Percentiles rank a stretch among this genome's conserved stretches.
Conservation (phyloP, 2,888 invertebrate species). For the Tachystola acroxantha region DNA sequence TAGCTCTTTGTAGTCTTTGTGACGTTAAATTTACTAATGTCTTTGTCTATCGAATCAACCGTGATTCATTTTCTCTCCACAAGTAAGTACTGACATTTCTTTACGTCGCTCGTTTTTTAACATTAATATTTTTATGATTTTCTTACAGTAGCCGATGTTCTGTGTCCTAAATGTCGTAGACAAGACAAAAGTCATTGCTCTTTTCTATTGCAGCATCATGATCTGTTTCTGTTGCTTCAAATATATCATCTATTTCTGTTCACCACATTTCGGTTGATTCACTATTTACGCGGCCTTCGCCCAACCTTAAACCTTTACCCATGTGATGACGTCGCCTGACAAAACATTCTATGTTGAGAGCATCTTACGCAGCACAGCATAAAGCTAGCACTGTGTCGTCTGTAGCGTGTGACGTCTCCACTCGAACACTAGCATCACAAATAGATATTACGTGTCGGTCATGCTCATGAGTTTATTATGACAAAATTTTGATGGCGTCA, state of each 20-base stretch:
- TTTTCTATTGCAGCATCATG: too few species aligned
- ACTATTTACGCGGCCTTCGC: conserved; percentile 8
- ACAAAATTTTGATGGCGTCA: conserved; percentile 10
- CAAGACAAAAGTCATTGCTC: too few species aligned
- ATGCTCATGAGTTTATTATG: conserved; percentile 5
- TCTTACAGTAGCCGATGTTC: too few species aligned
- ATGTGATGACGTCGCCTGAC: conserved; percentile 1
- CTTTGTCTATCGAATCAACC: too few species aligned
- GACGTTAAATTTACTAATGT: too few species aligned
- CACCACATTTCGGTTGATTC: not conserved
- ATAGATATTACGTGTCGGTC: conserved; percentile 10
- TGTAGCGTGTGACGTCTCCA: conserved; percentile 2
- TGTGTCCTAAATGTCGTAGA: too few species aligned
- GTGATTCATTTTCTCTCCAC: too few species aligned
- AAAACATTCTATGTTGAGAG: conserved; percentile 1
- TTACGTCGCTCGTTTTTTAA: too few species aligned
- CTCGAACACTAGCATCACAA: conserved; percentile 1
- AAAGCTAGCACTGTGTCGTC: conserved; percentile 5
- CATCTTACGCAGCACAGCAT: conserved; percentile 3
- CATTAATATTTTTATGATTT: too few species aligned
- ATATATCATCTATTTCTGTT: not conserved
- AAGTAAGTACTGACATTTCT: too few species aligned
- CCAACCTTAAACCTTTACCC: conserved; percentile 11
- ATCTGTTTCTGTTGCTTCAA: too few species aligned
- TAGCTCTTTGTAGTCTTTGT: too few species aligned